phyloP scores from a whole-genome alignment of 2,113 vertebrate species.

The Eira barbara region DNA sequence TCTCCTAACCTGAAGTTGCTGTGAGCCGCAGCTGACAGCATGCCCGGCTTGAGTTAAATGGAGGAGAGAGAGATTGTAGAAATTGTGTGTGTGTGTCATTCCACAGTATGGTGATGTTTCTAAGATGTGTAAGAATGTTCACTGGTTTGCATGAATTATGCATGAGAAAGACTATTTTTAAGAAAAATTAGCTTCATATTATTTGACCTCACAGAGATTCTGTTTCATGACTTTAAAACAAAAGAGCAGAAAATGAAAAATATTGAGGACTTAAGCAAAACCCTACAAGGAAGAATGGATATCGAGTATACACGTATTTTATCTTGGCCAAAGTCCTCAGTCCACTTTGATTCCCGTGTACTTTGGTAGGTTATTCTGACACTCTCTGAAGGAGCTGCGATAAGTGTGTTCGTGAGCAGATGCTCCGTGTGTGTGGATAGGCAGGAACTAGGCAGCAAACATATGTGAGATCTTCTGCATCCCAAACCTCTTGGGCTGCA shows the following conservation, averaged over 20 bases:
- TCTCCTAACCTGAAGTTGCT: constrained; percentile 63
- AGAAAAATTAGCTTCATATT: not conserved
- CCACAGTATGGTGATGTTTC: not conserved
- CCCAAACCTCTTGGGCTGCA: not conserved
- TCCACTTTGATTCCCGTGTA: not conserved
- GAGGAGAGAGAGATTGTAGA: not conserved
- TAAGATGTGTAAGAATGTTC: not conserved
- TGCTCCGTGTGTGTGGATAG: not conserved
- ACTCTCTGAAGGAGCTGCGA: not conserved
- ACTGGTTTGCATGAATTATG: constrained; percentile 27
- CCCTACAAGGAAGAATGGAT: not conserved
- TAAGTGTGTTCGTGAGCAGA: not conserved
- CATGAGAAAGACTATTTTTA: not conserved
- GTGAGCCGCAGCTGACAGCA: constrained; percentile 62
- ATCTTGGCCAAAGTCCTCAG: not conserved
- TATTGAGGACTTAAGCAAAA: constrained; percentile 24
- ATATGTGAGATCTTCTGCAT: not conserved
- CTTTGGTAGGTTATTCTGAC: not conserved
- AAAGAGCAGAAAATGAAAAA: constrained; percentile 16
- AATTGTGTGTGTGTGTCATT: not conserved
- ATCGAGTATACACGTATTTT: not conserved
- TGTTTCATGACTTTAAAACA: constrained; percentile 13
- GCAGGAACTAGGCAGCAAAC: not conserved
- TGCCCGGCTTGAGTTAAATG: not conserved
- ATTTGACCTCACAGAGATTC: constrained; percentile 15